Percentiles rank a stretch among this genome's conserved stretches.
These are phyloP conservation scores for Patella depressa DNA, from an alignment of 2,888 invertebrate species.

Conservation along the genomic window DNA sequence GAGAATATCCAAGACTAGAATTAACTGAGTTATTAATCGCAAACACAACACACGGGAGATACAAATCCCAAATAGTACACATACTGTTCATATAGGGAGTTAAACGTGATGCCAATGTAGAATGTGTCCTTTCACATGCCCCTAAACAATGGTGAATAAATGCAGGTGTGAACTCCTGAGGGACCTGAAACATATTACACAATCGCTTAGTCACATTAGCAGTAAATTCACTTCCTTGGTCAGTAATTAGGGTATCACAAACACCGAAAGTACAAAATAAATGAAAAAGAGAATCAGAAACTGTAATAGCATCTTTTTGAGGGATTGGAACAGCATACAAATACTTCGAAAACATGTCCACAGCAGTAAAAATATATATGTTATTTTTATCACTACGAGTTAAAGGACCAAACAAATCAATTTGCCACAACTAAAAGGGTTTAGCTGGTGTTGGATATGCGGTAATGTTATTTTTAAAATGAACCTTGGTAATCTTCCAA, in stretches of 20 bases:
- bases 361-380: conserved; percentile 25
- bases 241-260: conserved; percentile 27
- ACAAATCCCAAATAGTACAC: conserved; percentile 24
- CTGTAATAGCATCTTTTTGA: conserved; percentile 27
- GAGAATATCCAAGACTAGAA: conserved; percentile 20
- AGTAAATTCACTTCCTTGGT: conserved; percentile 18
- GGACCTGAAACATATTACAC: not conserved
- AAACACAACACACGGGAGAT: conserved; percentile 27
- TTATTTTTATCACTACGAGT: conserved; percentile 20
- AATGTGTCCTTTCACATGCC: conserved; percentile 31
- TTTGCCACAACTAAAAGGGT: conserved; percentile 28
- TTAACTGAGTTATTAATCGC: conserved; percentile 30
- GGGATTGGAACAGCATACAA: conserved; percentile 14
- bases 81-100: conserved; percentile 28
- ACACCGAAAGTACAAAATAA: conserved; percentile 23
- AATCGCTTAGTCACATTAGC: conserved; percentile 9
- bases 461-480: conserved; percentile 16
- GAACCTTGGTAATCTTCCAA: conserved; percentile 25
- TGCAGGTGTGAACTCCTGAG: conserved; percentile 19
- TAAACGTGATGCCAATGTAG: conserved; percentile 27
- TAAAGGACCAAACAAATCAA: conserved; percentile 29
- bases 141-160: conserved; percentile 33
- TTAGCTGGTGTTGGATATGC: conserved; percentile 24
- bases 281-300: conserved; percentile 13
- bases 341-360: conserved; percentile 22